These are phyloP conservation scores for Nomada hirtipes DNA, from an alignment of 2,888 invertebrate species.

Conservation along the genomic window DNA sequence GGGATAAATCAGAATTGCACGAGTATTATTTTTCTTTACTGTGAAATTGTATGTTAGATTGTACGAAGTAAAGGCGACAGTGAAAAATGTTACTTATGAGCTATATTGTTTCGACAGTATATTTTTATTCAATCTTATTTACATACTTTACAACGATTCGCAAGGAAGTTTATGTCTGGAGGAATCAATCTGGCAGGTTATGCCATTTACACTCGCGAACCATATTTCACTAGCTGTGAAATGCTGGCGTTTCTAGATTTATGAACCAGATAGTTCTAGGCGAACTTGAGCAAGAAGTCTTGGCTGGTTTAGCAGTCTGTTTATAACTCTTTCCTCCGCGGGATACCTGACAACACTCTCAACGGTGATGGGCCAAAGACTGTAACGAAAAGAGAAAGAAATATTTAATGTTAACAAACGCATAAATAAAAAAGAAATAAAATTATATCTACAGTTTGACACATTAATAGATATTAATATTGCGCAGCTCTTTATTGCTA, in stretches of 20 bases:
- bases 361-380: neutral
- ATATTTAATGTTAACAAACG: neutral
- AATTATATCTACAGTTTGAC: too few species aligned
- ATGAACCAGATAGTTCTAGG: conserved; percentile 4
- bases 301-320: neutral
- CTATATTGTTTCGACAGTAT: neutral
- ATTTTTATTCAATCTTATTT: too few species aligned
- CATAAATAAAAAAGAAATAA: too few species aligned
- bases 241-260: conserved; percentile 4
- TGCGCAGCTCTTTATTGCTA: too few species aligned
- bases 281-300: neutral
- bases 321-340: neutral
- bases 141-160: neutral
- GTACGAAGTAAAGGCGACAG: too few species aligned
- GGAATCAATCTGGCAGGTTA: neutral
- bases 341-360: neutral
- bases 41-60: too few species aligned
- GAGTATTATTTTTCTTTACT: too few species aligned
- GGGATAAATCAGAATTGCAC: too few species aligned
- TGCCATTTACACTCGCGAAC: neutral
- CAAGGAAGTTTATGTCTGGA: neutral
- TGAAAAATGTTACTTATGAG: neutral
- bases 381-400: neutral
- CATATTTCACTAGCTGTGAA: neutral
- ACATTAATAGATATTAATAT: too few species aligned